These are phyloP conservation scores for Stegostoma tigrinum DNA, from an alignment of 2,113 vertebrate genomes.

Conservation along the genomic window DNA sequence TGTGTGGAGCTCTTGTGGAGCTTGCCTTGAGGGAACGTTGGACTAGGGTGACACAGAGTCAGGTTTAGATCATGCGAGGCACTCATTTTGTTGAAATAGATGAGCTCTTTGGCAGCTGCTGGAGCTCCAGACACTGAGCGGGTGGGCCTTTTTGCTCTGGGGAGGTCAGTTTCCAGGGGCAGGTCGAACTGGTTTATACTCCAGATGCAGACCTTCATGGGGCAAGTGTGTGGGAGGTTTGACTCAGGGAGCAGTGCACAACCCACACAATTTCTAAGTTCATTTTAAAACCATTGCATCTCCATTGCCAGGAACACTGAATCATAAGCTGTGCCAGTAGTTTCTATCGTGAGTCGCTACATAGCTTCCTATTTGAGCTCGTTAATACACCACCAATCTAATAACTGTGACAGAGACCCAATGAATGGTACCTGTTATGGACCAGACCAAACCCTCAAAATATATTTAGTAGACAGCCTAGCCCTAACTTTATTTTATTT, in stretches of 20 bases:
- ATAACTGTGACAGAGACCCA: not conserved
- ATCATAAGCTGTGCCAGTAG: not conserved
- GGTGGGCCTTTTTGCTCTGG: not conserved
- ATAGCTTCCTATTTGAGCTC: not conserved
- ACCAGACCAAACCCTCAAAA: no score
- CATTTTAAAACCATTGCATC: not conserved
- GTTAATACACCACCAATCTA: not conserved
- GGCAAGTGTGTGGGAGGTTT: not conserved
- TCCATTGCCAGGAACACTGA: not conserved
- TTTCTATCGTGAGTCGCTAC: not conserved
- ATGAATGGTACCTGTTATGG: not conserved
- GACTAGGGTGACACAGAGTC: not conserved
- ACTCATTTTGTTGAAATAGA: not conserved
- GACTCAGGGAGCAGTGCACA: not conserved
- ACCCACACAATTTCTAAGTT: not conserved
- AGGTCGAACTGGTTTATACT: not conserved
- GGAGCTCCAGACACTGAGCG: not conserved
- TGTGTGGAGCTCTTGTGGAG: not conserved
- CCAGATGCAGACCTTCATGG: not conserved
- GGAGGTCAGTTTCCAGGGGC: not conserved
- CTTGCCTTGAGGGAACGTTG: not conserved
- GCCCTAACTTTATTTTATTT: no score
- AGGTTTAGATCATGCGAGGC: not conserved
- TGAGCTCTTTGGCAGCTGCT: not conserved
- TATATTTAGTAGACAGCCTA: no score